Percentiles rank a stretch among this genome's conserved stretches.
Conservation (phyloP, 2,797 vertebrate species). For the Otolemur crassicaudatus region DNA sequence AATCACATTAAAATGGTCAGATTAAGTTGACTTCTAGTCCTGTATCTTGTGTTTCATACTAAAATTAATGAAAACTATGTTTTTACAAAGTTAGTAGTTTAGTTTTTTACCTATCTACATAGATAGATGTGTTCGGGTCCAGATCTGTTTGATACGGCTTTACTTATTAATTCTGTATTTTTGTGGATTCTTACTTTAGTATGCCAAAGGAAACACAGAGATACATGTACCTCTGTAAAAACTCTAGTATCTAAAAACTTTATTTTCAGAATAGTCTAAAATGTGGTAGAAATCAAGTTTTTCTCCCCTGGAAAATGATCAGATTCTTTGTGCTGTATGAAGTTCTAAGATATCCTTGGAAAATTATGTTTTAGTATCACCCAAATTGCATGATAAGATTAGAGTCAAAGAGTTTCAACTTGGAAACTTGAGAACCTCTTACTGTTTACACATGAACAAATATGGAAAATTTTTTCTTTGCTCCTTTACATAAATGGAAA, state of each 20-base stretch:
- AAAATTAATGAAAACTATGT: conserved; percentile 19
- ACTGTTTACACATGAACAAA: conserved; percentile 6
- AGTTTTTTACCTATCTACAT: not conserved
- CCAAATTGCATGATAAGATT: conserved; percentile 29
- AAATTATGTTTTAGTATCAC: conserved; percentile 28
- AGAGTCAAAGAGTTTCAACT: conserved; percentile 11
- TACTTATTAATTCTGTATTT: conserved; percentile 56
- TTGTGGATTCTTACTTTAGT: not conserved
- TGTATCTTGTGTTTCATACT: not conserved
- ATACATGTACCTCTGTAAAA: conserved; percentile 25
- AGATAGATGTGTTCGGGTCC: conserved; percentile 22
- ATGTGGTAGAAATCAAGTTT: conserved; percentile 28
- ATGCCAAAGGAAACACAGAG: not conserved
- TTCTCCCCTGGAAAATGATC: not conserved
- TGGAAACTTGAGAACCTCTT: conserved; percentile 38
- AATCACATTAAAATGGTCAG: not conserved
- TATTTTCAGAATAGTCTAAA: conserved; percentile 33
- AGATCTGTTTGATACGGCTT: conserved; percentile 26
- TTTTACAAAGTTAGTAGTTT: conserved; percentile 16
- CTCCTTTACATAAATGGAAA: conserved; percentile 12
- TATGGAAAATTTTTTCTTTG: conserved; percentile 50
- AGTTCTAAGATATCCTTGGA: not conserved
- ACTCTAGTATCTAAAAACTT: conserved; percentile 30
- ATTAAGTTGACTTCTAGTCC: conserved; percentile 17
- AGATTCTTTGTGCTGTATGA: conserved; percentile 24